These are phyloP conservation scores for Dryobates pubescens DNA, from an alignment of 2,797 vertebrate genomes.

Conservation along the genomic window DNA sequence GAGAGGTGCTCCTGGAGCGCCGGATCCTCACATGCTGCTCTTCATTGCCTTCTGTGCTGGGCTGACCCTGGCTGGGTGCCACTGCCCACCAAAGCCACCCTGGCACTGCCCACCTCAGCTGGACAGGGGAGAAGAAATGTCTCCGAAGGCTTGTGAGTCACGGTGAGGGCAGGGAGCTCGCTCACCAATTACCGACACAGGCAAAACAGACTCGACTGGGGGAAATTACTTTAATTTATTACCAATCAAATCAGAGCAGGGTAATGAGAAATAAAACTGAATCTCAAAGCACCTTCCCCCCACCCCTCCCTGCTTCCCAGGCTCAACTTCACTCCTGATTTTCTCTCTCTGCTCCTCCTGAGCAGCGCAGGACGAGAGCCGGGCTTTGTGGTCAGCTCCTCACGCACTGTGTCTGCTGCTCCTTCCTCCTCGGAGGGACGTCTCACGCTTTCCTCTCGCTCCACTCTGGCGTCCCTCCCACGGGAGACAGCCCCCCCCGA, in stretches of 20 bases:
- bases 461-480: not conserved
- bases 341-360: not conserved
- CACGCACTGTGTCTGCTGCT: not conserved
- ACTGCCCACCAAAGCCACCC: not conserved
- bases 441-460: not conserved
- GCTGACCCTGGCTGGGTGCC: not conserved
- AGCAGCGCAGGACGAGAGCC: not conserved
- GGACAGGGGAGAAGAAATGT: not conserved
- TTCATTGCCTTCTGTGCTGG: not conserved
- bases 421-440: not conserved
- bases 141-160: not conserved
- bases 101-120: not conserved
- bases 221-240: no score
- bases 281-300: no score
- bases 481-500: not conserved
- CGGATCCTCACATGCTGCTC: not conserved
- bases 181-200: not conserved
- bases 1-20: not conserved
- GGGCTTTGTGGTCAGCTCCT: not conserved
- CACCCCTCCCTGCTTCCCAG: no score
- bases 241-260: not conserved
- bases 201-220: no score
- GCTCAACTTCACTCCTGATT: not conserved
- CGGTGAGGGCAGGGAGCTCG: not conserved
- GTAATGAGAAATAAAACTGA: not conserved